Evolutionary conservation across 1,140 invertebrate genomes (phyloP).

Genomic region (Zaprionus vittiger): DNA sequence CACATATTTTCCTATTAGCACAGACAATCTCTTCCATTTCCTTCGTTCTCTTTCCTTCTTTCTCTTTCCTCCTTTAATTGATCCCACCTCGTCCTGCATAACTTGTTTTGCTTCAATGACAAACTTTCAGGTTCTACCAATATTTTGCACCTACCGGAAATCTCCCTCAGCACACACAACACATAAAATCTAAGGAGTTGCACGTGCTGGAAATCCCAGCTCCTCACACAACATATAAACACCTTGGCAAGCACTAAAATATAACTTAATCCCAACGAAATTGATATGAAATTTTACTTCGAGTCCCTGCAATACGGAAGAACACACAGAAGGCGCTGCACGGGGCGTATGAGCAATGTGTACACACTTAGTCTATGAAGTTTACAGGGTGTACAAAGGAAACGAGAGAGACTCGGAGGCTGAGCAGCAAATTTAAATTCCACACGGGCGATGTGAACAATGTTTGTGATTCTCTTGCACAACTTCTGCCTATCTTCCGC

Average conservation of each 20-base stretch:
- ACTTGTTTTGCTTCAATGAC: background rate
- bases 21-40: background rate
- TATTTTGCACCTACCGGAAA: conserved; percentile 56
- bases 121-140: conserved; percentile 63
- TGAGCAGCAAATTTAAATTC: conserved; percentile 67
- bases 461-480: conserved; percentile 48
- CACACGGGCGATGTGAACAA: conserved; percentile 74
- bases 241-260: conserved; percentile 76
- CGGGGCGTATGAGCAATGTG: conserved; percentile 57
- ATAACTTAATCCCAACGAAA: conserved; percentile 79
- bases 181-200: conserved; percentile 70
- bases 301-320: conserved; percentile 19
- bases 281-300: conserved; percentile 76
- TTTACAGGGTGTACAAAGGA: background rate
- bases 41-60: background rate
- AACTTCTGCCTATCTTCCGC: conserved; percentile 45
- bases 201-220: conserved; percentile 77
- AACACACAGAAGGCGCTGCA: conserved; percentile 10
- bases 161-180: conserved; percentile 51
- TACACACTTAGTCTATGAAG: conserved; percentile 21
- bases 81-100: background rate
- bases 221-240: conserved; percentile 51
- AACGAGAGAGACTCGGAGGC: background rate
- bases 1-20: background rate
- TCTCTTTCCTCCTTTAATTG: background rate